phyloP scores from a whole-genome alignment of 2,113 vertebrate genomes.

The Perca flavescens region DNA sequence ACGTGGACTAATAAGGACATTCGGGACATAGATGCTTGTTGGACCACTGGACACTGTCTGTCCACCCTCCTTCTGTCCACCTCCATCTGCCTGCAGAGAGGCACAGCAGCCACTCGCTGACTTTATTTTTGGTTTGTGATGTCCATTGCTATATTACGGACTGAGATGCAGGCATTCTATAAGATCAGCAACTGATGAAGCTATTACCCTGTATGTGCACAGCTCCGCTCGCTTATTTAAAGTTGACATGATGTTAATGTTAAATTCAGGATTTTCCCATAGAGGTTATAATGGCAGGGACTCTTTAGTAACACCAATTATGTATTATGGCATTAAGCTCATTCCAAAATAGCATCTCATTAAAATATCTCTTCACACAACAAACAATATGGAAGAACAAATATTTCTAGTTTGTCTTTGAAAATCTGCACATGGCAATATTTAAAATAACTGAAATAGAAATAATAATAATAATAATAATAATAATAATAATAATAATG shows the following conservation, averaged over 20 bases:
- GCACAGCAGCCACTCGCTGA: conserved; percentile 24
- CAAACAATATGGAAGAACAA: neutral
- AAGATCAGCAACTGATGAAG: conserved; percentile 53
- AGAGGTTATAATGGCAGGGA: neutral
- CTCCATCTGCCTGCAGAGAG: conserved; percentile 48
- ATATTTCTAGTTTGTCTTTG: neutral
- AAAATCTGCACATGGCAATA: neutral
- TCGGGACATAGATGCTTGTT: conserved; percentile 71
- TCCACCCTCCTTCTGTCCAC: conserved; percentile 54
- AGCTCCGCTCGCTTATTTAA: conserved; percentile 28
- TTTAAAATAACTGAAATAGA: neutral
- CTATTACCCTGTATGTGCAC: conserved; percentile 66
- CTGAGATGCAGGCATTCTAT: conserved; percentile 51
- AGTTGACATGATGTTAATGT: conserved; percentile 16
- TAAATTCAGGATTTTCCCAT: conserved; percentile 32
- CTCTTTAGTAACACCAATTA: neutral
- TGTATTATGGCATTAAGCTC: neutral
- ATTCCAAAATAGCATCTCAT: neutral
- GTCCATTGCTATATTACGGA: conserved; percentile 57
- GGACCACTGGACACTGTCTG: conserved; percentile 66
- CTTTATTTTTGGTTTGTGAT: conserved; percentile 80
- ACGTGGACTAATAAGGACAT: conserved; percentile 88
- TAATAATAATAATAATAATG: too few relatives aligned
- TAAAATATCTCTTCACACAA: conserved; percentile 28
- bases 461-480: too few relatives aligned